Evolutionary conservation across 2,888 invertebrate genomes (phyloP).

Genomic region (Calephelis perditalis): DNA sequence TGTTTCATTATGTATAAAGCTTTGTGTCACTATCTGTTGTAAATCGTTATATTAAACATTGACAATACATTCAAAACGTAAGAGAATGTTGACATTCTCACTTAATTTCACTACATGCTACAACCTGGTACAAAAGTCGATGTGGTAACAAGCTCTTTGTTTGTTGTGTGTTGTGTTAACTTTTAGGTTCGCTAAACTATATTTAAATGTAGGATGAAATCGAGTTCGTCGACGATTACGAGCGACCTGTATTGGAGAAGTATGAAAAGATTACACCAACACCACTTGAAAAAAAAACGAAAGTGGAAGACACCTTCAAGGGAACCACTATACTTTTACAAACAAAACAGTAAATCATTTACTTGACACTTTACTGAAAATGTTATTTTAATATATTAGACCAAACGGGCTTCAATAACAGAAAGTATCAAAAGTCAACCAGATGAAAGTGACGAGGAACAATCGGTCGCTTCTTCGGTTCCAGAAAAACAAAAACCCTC

Average conservation of each 20-base stretch:
- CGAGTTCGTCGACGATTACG: conserved; percentile 84
- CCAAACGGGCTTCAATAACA: conserved; percentile 63
- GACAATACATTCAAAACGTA: neutral
- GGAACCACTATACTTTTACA: conserved; percentile 52
- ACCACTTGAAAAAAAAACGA: conserved; percentile 71
- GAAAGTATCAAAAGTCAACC: conserved; percentile 65
- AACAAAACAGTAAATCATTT: conserved; percentile 30
- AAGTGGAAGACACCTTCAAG: conserved; percentile 67
- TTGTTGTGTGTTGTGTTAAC: conserved; percentile 50
- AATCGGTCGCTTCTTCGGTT: conserved; percentile 49
- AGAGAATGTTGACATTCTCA: neutral
- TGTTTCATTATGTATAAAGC: conserved; percentile 41
- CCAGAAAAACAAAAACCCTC: conserved; percentile 44
- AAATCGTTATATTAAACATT: conserved; percentile 1
- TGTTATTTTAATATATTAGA: conserved; percentile 41
- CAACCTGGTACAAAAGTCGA: conserved; percentile 8
- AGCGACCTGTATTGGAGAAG: conserved; percentile 85
- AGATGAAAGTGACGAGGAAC: conserved; percentile 64
- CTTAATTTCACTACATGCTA: neutral
- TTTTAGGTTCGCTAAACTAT: conserved; percentile 55
- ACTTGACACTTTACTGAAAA: conserved; percentile 17
- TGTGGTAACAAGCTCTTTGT: conserved; percentile 43
- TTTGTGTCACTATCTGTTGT: conserved; percentile 27
- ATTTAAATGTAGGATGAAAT: conserved; percentile 65
- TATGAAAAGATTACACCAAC: conserved; percentile 80